Base-by-base conservation (phyloP, 1,140 invertebrate species). In the Macrocentrus cingulum region DNA sequence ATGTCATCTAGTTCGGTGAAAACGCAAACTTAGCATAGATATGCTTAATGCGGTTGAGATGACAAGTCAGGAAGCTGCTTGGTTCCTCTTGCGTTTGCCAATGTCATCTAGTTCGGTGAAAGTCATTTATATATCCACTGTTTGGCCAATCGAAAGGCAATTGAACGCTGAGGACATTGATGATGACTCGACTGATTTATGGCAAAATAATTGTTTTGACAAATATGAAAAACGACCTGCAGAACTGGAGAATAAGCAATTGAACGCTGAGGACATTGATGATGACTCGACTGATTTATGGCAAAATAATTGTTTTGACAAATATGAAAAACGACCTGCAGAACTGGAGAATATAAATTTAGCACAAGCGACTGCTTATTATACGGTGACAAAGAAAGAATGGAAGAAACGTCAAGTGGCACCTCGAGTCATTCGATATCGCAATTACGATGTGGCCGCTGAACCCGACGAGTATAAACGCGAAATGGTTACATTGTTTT, bases 71-170 rank as follows among this genome's bases (percentile, higher is more conserved):
- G 69, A 71, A 63, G 70, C 69, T 45, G 68, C 71, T 18, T 71
- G 69, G 67, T 71, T 61, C 56, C 48, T 74, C 9, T 49, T 72
- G 18, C 52, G 69, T 16, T 23, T 68, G 42, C 66, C 65, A 2
- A 71, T 74, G 70, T 29, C 25, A 55, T 63, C 1, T 59, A 8
- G 49, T 9, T 29, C 25, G 4, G 25, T 5, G 4, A 9, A 5
- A 4, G 25, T 51, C 19, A 48, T 49, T 25, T 61, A 46, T 58
- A 78, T 77, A n/a, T 68, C 69, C 23, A 79, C 75, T 23, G 61
- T 73, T 6, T 70, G 65, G 65, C 71, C 72, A 8, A 37, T 50
- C 5, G 72, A 76, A 62, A 60, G 76, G 60, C 66, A 71, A 67
- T 25, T 69, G 7, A 20, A 11, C 2, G 5, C 57, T 71, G 37